These are phyloP conservation scores for Tokudaia tokunoshimensis DNA, from an alignment of 2,797 vertebrate genomes.

Conservation along the genomic window DNA sequence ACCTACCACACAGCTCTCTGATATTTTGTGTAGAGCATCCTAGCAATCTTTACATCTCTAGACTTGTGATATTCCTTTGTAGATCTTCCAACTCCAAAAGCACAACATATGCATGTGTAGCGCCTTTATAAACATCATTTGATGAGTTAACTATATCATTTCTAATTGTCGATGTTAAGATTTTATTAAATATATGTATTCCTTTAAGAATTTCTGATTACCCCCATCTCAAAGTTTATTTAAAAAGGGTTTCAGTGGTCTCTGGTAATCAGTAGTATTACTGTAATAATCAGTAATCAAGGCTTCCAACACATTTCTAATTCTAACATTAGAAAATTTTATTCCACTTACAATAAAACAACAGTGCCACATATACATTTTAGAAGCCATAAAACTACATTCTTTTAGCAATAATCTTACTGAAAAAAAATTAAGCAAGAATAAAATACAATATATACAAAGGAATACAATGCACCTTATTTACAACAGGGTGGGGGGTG, in stretches of 20 bases:
- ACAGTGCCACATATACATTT: not conserved
- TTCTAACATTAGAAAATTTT: constrained; percentile 48
- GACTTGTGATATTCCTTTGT: not conserved
- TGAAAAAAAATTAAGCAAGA: constrained; percentile 52
- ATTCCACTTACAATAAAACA: constrained; percentile 15
- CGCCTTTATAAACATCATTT: not conserved
- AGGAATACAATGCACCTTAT: constrained; percentile 22
- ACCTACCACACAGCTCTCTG: not conserved
- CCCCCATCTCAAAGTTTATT: constrained; percentile 41
- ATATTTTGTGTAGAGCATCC: not conserved
- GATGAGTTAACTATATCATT: constrained; percentile 1
- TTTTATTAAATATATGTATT: constrained; percentile 36
- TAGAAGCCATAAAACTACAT: constrained; percentile 15
- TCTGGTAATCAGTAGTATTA: not conserved
- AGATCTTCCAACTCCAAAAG: constrained; percentile 4
- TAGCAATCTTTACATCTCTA: constrained; percentile 6
- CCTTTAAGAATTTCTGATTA: constrained; percentile 43
- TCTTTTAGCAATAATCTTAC: constrained; percentile 19
- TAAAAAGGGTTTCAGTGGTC: constrained; percentile 19
- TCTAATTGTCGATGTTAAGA: constrained; percentile 59
- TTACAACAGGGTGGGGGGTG: not conserved
- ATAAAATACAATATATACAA: constrained; percentile 45
- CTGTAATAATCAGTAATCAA: constrained; percentile 24
- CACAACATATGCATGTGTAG: not conserved
- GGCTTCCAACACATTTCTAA: constrained; percentile 40